A percentile compares a stretch with the other conserved stretches of the same genome.
phyloP scores from a whole-genome alignment of 2,797 vertebrate species.

The Malurus splendens region DNA sequence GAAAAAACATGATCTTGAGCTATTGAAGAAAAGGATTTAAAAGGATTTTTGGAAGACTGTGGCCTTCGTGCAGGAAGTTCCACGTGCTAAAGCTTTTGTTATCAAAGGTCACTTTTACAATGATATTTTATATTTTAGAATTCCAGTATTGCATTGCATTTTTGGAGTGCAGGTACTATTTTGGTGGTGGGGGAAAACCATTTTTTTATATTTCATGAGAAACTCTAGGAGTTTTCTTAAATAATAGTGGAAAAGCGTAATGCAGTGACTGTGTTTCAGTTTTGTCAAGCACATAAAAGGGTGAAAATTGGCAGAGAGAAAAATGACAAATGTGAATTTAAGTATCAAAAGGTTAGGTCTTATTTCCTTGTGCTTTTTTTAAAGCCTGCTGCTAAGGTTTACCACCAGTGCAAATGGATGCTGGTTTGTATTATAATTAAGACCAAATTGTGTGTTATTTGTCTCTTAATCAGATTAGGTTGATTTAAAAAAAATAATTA shows the following conservation, averaged over 20 bases:
- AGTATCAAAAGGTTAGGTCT: conserved; percentile 49
- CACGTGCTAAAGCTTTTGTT: conserved; percentile 62
- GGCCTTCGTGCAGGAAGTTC: conserved; percentile 56
- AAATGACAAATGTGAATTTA: conserved; percentile 55
- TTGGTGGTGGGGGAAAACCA: conserved; percentile 61
- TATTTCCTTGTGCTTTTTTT: conserved; percentile 56
- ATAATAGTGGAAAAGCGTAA: conserved; percentile 61
- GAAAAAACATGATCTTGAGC: conserved; percentile 50
- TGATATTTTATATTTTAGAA: conserved; percentile 70
- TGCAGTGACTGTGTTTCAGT: conserved; percentile 50
- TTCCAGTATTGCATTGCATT: conserved; percentile 68
- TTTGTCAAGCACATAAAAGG: conserved; percentile 57
- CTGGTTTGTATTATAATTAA: conserved; percentile 60
- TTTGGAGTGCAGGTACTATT: conserved; percentile 73
- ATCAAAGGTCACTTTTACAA: conserved; percentile 64
- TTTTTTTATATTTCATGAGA: conserved; percentile 75
- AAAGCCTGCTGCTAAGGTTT: conserved; percentile 48
- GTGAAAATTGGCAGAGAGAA: conserved; percentile 55
- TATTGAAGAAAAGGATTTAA: conserved; percentile 61
- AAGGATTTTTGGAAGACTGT: conserved; percentile 60
- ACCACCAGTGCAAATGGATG: conserved; percentile 45
- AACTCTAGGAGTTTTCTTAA: conserved; percentile 73
- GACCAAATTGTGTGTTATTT: conserved; percentile 60
- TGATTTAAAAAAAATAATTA: neutral
- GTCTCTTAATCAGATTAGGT: conserved; percentile 62